Percentiles rank a stretch among this genome's conserved stretches.
These are phyloP conservation scores for Fistularia commersonii DNA, from an alignment of 2,797 vertebrate genomes.

Conservation along the genomic window DNA sequence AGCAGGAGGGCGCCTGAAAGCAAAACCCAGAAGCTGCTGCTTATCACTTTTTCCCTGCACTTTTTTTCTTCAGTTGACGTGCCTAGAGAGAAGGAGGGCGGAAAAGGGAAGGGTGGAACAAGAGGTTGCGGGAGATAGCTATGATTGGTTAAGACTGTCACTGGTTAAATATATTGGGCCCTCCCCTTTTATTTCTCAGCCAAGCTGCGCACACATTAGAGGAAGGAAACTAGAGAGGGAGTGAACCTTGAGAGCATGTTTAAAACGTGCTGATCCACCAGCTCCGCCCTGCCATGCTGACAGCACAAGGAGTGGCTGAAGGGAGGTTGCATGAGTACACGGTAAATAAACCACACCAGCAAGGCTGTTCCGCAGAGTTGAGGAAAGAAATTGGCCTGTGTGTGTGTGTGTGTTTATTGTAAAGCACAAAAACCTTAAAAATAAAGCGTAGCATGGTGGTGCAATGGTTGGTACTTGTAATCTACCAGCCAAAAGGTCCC, in stretches of 20 bases:
- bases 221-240: slow-evolving; percentile 45
- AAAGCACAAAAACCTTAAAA: too few relatives aligned
- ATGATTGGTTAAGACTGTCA: slow-evolving; percentile 67
- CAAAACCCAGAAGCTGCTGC: slow-evolving; percentile 80
- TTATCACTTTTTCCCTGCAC: slow-evolving; percentile 66
- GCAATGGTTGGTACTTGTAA: too few relatives aligned
- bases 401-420: too few relatives aligned
- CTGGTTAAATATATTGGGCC: slow-evolving; percentile 34
- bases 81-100: slow-evolving; percentile 59
- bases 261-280: slow-evolving; percentile 53
- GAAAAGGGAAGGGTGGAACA: slow-evolving; percentile 8
- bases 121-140: slow-evolving; percentile 44
- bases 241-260: slow-evolving; percentile 46
- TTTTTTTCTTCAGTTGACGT: slow-evolving; percentile 55
- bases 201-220: slow-evolving; percentile 17
- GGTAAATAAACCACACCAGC: slow-evolving; percentile 19
- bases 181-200: slow-evolving; percentile 48
- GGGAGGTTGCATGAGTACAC: slow-evolving; percentile 36
- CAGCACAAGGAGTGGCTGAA: slow-evolving; percentile 52
- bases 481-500: too few relatives aligned
- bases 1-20: slow-evolving; percentile 74
- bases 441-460: too few relatives aligned
- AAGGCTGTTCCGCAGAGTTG: too few relatives aligned
- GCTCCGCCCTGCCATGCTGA: slow-evolving; percentile 55
- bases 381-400: too few relatives aligned